Evolutionary conservation across 2,113 vertebrate species (phyloP).

Genomic region (Cynoglossus semilaevis): DNA sequence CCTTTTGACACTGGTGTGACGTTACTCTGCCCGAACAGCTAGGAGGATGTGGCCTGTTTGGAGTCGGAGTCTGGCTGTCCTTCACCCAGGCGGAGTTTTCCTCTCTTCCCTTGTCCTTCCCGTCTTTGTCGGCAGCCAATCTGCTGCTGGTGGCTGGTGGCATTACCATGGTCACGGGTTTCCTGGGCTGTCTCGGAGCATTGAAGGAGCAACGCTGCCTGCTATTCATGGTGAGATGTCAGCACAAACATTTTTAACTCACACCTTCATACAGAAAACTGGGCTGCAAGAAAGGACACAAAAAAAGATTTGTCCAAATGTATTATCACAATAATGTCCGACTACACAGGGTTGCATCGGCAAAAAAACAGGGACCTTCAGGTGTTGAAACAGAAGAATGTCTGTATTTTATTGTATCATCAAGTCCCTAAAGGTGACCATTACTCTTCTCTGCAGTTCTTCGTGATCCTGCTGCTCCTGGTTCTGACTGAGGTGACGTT

Average conservation of each 20-base stretch:
- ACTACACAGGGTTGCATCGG: no score
- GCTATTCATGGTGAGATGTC: conserved; percentile 75
- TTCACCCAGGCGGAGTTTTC: conserved; percentile 83
- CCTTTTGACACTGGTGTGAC: conserved; percentile 1
- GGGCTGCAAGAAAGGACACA: no score
- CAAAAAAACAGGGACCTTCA: no score
- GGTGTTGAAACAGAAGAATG: no score
- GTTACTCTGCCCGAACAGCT: conserved; percentile 62
- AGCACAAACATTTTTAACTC: neutral
- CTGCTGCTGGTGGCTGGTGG: conserved; percentile 81
- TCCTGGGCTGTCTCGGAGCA: conserved; percentile 84
- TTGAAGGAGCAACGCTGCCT: conserved; percentile 84
- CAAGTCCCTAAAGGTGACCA: no score
- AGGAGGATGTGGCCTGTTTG: conserved; percentile 83
- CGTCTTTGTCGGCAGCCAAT: conserved; percentile 82
- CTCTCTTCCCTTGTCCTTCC: conserved; percentile 82
- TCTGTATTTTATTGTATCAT: no score
- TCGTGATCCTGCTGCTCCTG: conserved; percentile 80
- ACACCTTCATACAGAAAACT: no score
- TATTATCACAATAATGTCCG: no score
- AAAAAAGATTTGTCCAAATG: no score
- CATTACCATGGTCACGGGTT: conserved; percentile 84
- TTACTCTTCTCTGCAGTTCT: conserved; percentile 72
- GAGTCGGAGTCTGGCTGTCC: conserved; percentile 84
- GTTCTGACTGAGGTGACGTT: conserved; percentile 79